Evolutionary conservation across 2,888 invertebrate genomes (phyloP), one percentile per base, ranked within the genome.

Genomic region (Lasius fuliginosus): DNA sequence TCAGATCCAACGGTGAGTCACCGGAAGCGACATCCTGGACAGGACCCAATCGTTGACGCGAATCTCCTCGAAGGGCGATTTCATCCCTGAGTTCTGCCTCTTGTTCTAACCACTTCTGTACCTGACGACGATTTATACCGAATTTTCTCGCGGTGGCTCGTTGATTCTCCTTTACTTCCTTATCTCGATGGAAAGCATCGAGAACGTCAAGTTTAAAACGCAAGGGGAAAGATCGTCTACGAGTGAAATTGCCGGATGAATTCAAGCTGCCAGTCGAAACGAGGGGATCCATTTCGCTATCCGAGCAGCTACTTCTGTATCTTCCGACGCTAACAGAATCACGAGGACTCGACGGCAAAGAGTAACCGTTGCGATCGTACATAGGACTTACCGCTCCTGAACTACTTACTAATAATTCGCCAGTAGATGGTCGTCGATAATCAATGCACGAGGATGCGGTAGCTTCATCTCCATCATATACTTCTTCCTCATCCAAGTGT

Each of bases 21-120:
- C 85, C 84, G 86, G 88, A 86, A 85, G 83, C 65, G 82, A 82
- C 53, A 42, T 93, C 92, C 82, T 90, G 92, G 58, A 92, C 87
- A 23, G 95, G 93, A 0, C 94, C 94, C 2, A 95, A 87, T 60
- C 95, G 90, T 77, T 95, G 95, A n/a, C 95, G 90, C n/a, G 92
- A 92, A 64, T 93, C 91, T 4, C 94, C 94, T 12, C 94, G 89
- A 3, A 93, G 89, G 0, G 92, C 91, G 23, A 94, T 93, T 84
- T 95, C 95, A 23, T 94, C 94, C 11, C 95, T 92, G 2, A 95
- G 92, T 11, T 95, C 94, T 12, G 90, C 88, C 86, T 95, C 95
- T 86, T 95, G 95, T 15, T 95, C 94, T 2, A 96, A 90, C 96
- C 96, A 96, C 89, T 95, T 96, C 86, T 96, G 95, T 46, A 96